Conservation (phyloP, 1,140 invertebrate species). For the Matsumurasca onukii region DNA sequence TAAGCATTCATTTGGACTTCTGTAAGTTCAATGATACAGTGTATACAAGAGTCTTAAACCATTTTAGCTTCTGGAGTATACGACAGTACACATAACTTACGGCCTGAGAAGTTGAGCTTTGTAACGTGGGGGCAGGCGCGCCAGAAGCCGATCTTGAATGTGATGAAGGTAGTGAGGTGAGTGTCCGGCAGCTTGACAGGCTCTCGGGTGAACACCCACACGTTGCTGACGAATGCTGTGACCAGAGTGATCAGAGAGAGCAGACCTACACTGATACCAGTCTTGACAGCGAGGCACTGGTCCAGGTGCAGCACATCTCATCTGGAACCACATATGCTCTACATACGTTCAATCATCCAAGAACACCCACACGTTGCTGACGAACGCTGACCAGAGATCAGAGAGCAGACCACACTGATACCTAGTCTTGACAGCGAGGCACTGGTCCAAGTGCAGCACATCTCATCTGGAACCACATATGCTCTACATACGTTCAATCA, state of each 20-base stretch:
- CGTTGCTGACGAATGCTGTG: slow-evolving; percentile 52
- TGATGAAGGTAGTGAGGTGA: slow-evolving; percentile 45
- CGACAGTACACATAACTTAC: slow-evolving; percentile 20
- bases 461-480: too few relatives aligned
- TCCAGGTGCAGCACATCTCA: slow-evolving; percentile 26
- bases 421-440: too few relatives aligned
- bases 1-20: too few relatives aligned
- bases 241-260: slow-evolving; percentile 49
- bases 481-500: too few relatives aligned
- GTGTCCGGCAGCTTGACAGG: slow-evolving; percentile 50
- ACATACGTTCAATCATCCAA: too few relatives aligned
- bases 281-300: slow-evolving; percentile 41
- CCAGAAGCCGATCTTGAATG: slow-evolving; percentile 54
- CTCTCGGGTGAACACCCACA: slow-evolving; percentile 55
- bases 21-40: too few relatives aligned
- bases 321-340: too few relatives aligned
- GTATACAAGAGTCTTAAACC: too few relatives aligned
- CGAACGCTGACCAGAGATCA: too few relatives aligned
- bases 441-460: slow-evolving; percentile 22
- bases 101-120: slow-evolving; percentile 34
- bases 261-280: slow-evolving; percentile 50
- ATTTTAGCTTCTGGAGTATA: too few relatives aligned
- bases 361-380: too few relatives aligned
- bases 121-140: slow-evolving; percentile 50
- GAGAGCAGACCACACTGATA: too few relatives aligned